Evolutionary conservation across 2,113 vertebrate species (phyloP), one percentile per base, ranked within the genome.

Genomic region (Talpa occidentalis): DNA sequence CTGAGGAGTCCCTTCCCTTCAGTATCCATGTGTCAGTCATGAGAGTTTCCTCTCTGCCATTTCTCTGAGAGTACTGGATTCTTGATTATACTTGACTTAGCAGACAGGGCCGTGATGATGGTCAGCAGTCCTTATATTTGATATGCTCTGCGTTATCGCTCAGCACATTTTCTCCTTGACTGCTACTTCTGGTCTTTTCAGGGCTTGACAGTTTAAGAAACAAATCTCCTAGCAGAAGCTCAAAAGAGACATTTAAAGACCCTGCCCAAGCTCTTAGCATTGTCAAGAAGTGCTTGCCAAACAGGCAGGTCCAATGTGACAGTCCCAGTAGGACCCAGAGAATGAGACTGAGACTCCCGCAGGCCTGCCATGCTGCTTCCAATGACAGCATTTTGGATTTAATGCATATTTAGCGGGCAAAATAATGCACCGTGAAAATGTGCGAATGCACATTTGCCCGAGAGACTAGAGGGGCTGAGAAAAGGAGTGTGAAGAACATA

Each of bases 401-500:
- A 93, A 91, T 91, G 66, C 1, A 0, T 96, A 94, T 95, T 97
- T 93, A 93, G 60, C 28, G 12, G 70, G 60, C 66, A 97, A 80
- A 79, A 74, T 96, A 96, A 94, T 86, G 76, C 87, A 95, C 76
- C 12, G 0, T 96, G 93, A 96, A 97, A 96, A 97, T 94, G 93
- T 1, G 0, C 5, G 21, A 82, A 89, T 94, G 69, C 77, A 86
- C 84, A 70, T 97, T 97, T 97, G 83, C 95, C 96, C 35, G 4
- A 95, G 95, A 96, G 90, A 94, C 91, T 78, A 88, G 91, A 97
- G 76, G 96, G 60, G 40, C 52, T 85, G 95, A 94, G 92, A 74
- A 73, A 95, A 97, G 86, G 90, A 32, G 69, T 97, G 81, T 95
- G 96, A 95, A 70, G 93, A 97, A 76, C 96, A 86, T 90, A 66